Evolutionary conservation across 1,140 invertebrate species (phyloP).

Genomic region (Ylistrum balloti): DNA sequence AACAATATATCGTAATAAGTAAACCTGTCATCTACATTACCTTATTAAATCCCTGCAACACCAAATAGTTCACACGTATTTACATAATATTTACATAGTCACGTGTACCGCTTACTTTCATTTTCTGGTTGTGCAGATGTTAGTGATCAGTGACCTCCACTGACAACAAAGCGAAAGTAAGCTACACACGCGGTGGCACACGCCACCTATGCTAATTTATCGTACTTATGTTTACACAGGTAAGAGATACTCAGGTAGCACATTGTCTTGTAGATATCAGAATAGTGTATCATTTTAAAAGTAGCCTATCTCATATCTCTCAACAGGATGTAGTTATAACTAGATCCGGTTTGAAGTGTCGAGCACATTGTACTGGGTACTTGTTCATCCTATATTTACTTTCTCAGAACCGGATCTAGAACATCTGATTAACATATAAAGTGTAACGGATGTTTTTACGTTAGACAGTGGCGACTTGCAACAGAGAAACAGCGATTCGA

Average conservation of each 20-base stretch:
- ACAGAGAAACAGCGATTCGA: not conserved
- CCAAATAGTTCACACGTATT: no score
- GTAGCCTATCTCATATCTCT: not conserved
- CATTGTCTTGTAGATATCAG: not conserved
- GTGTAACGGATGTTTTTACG: not conserved
- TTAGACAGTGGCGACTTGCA: not conserved
- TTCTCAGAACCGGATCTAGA: slow-evolving; percentile 29
- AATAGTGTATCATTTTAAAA: not conserved
- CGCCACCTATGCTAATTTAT: not conserved
- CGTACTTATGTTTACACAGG: not conserved
- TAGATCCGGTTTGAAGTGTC: not conserved
- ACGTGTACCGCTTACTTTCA: not conserved
- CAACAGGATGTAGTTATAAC: not conserved
- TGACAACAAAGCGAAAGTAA: not conserved
- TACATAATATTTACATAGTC: no score
- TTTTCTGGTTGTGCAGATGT: not conserved
- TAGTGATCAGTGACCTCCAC: not conserved
- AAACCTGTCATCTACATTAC: no score
- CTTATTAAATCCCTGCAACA: no score
- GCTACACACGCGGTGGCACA: not conserved
- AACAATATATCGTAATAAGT: no score
- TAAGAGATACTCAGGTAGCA: not conserved
- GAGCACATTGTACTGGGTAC: not conserved
- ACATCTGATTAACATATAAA: not conserved
- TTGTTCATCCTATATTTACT: not conserved